These are phyloP conservation scores for Euzophera pinguis DNA, from an alignment of 2,888 invertebrate genomes.

Conservation along the genomic window DNA sequence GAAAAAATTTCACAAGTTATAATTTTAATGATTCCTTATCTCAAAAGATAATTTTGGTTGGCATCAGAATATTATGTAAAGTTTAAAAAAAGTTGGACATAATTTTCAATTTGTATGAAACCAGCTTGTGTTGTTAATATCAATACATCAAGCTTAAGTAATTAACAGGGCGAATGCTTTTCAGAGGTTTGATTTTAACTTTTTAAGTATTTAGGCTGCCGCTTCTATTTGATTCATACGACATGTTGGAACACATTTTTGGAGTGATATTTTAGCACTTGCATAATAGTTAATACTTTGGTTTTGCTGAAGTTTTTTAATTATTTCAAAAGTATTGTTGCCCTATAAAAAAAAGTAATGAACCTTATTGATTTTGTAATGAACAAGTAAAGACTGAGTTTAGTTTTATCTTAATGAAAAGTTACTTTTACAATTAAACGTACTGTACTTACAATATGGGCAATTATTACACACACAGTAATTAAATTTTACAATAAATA, in stretches of 20 bases:
- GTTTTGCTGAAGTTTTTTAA: background rate
- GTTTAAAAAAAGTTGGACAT: background rate
- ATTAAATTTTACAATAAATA: too few relatives aligned
- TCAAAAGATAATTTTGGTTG: too few relatives aligned
- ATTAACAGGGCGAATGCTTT: slow-evolving; percentile 3
- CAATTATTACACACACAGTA: too few relatives aligned
- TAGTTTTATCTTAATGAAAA: too few relatives aligned
- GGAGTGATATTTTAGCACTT: background rate
- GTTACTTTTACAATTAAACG: too few relatives aligned
- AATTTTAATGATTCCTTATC: too few relatives aligned
- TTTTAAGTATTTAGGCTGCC: slow-evolving; percentile 19
- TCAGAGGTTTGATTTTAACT: background rate
- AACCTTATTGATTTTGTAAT: too few relatives aligned
- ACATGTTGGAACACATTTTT: background rate
- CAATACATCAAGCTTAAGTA: background rate
- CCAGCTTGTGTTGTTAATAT: background rate
- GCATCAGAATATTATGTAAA: too few relatives aligned
- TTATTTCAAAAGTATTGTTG: too few relatives aligned
- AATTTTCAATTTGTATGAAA: background rate
- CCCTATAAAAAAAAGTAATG: too few relatives aligned
- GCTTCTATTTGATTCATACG: slow-evolving; percentile 11
- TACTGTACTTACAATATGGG: too few relatives aligned
- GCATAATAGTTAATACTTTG: background rate
- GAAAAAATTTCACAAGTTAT: background rate
- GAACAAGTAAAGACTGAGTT: too few relatives aligned